Evolutionary conservation across 2,797 vertebrate genomes (phyloP).

Genomic region (Poliocrania exsul): DNA sequence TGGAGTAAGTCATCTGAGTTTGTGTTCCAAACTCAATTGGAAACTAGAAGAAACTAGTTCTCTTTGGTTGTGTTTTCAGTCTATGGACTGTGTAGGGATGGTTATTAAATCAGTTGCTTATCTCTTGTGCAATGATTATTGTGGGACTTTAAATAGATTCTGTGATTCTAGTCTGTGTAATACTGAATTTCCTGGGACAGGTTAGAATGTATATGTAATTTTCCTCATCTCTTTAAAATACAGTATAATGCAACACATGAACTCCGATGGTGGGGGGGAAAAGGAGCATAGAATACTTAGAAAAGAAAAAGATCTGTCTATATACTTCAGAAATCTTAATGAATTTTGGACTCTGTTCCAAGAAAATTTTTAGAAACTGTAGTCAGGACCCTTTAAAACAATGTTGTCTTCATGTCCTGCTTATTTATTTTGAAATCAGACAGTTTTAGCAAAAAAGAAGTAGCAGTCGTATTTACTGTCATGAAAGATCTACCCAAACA

Average conservation of each 20-base stretch:
- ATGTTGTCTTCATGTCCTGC: not conserved
- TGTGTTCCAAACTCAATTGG: not conserved
- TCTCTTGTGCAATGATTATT: not conserved
- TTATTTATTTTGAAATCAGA: not conserved
- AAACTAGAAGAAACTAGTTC: not conserved
- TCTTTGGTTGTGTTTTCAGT: not conserved
- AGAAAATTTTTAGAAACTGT: not conserved
- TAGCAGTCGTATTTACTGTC: not conserved
- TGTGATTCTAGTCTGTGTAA: not conserved
- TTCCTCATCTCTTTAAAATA: not conserved
- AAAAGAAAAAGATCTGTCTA: not conserved
- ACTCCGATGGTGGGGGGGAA: not conserved
- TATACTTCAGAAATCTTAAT: not conserved
- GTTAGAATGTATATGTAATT: not conserved
- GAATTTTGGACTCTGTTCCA: not conserved
- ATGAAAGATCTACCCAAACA: not conserved
- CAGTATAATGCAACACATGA: fast-evolving
- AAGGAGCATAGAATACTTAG: not conserved
- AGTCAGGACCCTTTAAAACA: not conserved
- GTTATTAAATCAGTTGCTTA: not conserved
- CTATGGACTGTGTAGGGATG: not conserved
- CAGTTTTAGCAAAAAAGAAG: not conserved
- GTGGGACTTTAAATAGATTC: not conserved
- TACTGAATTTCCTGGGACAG: not conserved
- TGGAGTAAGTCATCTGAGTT: not conserved